Evolutionary conservation across 1,140 invertebrate species (phyloP), one percentile per base, ranked within the genome.

Genomic region (Daktulosphaira vitifoliae): DNA sequence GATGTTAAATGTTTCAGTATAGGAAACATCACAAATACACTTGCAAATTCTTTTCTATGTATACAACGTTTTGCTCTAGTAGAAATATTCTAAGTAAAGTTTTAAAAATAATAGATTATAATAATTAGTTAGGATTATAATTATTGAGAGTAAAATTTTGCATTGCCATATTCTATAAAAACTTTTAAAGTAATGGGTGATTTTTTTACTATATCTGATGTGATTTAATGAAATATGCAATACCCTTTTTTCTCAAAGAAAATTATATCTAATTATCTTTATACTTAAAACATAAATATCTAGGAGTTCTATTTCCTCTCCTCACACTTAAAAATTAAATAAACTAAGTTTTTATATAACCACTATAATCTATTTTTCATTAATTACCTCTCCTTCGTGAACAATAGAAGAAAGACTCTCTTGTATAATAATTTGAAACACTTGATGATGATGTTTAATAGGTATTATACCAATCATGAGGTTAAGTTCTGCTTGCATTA

Each of bases 401-500:
- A 91, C 87, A 7, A 96, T 84, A 51, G 87, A 76, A 64, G 92
- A 88, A 74, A 96, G 83, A 25, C 89, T 86, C 71, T 89, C 88
- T 53, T 85, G 82, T 15, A 94, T 84, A 54, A 96, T 84, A 9
- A 85, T 82, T 69, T 92, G 87, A 71, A 96, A 90, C 1, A 95
- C 87, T 67, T 87, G 81, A 39, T 85, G 84, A 70, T 91, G 86
- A 68, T 90, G 81, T 26, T 86, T 82, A 42, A 82, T 75, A 15
- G 91, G 87, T 71, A 97, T 85, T 26, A 98, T 88, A 15, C 87
- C 86, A 15, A 85, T 81, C 77, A 96, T 86, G 16, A 92, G 75
- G 53, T 84, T 79, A 26, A 88, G 81, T 74, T 98, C 94, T 71
- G 86, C 86, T 72, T 92, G 87, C 79, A 95, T 90, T 3, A 97